A percentile compares a stretch with the other conserved stretches of the same genome.
phyloP scores from a whole-genome alignment of 1,140 invertebrate species.

The Acromyrmex heyeri region DNA sequence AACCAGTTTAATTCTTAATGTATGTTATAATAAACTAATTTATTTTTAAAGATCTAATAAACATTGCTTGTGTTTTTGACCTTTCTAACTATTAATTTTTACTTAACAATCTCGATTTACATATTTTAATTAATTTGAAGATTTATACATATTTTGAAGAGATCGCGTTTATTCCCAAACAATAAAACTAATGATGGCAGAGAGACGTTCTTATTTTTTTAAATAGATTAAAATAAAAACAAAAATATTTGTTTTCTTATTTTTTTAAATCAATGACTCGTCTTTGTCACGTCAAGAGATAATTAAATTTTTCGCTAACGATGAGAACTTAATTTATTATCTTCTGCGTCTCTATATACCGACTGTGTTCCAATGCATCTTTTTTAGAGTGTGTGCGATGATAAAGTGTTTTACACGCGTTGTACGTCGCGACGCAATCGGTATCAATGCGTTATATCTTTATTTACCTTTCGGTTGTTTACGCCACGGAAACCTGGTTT shows the following conservation, averaged over 20 bases:
- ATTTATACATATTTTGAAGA: background rate
- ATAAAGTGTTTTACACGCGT: conserved; percentile 12
- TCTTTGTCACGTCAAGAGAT: background rate
- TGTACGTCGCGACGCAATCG: background rate
- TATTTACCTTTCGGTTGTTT: conserved; percentile 59
- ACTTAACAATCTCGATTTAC: no score
- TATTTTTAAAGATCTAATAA: no score
- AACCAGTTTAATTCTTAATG: no score
- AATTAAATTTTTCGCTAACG: background rate
- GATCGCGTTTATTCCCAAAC: background rate
- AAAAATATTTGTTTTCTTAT: background rate
- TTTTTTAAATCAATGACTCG: background rate
- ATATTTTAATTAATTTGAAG: background rate
- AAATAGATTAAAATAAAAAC: no score
- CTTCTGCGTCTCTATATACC: background rate
- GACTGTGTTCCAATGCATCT: background rate
- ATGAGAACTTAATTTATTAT: background rate
- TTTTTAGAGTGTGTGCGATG: background rate
- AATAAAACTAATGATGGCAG: background rate
- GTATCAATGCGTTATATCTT: conserved; percentile 50
- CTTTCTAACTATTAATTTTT: no score
- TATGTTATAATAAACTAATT: no score
- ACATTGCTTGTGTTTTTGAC: no score
- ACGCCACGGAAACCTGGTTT: conserved; percentile 30
- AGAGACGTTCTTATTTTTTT: background rate